A percentile compares a stretch with the other conserved stretches of the same genome.
These are phyloP conservation scores for Macropus fuliginosus DNA, from an alignment of 2,797 vertebrate genomes.

Conservation along the genomic window DNA sequence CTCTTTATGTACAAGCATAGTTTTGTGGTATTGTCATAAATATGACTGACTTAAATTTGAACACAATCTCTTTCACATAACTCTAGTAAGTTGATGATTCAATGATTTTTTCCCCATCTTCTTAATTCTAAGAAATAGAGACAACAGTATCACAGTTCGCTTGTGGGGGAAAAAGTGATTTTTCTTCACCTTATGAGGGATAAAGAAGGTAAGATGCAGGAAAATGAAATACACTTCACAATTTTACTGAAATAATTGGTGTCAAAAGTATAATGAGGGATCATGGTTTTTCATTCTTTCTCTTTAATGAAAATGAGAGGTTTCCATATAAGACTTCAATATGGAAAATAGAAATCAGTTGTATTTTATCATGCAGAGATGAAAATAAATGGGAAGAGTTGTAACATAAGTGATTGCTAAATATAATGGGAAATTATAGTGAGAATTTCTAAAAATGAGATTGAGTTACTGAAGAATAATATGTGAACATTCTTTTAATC, in stretches of 20 bases:
- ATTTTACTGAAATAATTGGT: not conserved
- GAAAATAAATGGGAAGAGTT: not conserved
- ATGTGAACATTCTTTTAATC: not conserved
- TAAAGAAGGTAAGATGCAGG: not conserved
- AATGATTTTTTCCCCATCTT: not conserved
- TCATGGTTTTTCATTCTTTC: not conserved
- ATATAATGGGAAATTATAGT: not conserved
- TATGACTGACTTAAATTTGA: not conserved
- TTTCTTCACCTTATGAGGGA: not conserved
- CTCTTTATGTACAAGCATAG: not conserved
- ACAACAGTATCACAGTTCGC: not conserved
- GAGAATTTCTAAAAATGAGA: constrained; percentile 25
- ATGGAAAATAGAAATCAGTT: not conserved
- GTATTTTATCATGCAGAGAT: not conserved
- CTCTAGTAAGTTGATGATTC: not conserved
- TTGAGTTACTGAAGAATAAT: not conserved
- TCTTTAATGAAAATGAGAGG: not conserved
- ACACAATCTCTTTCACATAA: not conserved
- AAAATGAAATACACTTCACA: not conserved
- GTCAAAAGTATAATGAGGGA: not conserved
- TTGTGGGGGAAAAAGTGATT: not conserved
- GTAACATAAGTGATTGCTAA: not conserved
- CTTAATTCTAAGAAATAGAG: not conserved
- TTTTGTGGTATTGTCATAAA: not conserved
- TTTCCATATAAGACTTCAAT: not conserved